A percentile compares a stretch with the other conserved stretches of the same genome.
phyloP scores from a whole-genome alignment of 2,113 vertebrate genomes.

The Boulengeromyrus knoepffleri region DNA sequence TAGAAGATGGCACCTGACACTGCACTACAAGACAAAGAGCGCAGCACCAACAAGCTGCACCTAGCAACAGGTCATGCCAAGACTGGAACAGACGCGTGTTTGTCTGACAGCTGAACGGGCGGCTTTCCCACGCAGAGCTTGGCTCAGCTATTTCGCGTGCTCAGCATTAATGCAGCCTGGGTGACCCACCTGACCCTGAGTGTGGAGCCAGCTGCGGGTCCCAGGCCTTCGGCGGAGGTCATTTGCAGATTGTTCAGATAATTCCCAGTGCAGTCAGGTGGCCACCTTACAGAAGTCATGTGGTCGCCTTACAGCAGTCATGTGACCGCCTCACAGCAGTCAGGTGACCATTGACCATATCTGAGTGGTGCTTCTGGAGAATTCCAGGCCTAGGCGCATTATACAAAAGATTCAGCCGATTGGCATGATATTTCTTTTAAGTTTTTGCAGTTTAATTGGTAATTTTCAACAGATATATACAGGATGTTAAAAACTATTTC shows the following conservation, averaged over 20 bases:
- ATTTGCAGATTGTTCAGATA: constrained; percentile 8
- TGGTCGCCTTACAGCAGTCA: not conserved
- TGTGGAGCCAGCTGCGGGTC: not conserved
- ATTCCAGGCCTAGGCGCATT: not conserved
- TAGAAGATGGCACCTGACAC: not conserved
- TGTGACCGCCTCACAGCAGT: not conserved
- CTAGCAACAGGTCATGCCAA: not conserved
- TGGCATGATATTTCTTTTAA: not conserved
- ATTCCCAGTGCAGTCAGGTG: not conserved
- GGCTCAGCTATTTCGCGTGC: constrained; percentile 42
- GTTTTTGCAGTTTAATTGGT: not conserved
- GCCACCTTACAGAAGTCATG: not conserved
- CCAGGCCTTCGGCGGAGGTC: not conserved
- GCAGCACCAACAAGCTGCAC: too few relatives aligned
- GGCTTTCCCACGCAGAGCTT: constrained; percentile 17
- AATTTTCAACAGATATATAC: not conserved
- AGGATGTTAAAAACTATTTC: not conserved
- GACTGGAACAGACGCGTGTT: not conserved
- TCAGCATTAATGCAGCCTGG: constrained; percentile 39
- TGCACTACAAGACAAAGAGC: not conserved
- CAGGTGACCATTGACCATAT: not conserved
- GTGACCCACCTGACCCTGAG: constrained; percentile 1
- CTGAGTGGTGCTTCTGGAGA: not conserved
- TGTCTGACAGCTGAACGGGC: not conserved
- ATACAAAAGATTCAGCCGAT: not conserved